Percentiles rank a stretch among this genome's conserved stretches.
These are phyloP conservation scores for Perithous albicinctus DNA, from an alignment of 2,888 invertebrate genomes.

Conservation along the genomic window DNA sequence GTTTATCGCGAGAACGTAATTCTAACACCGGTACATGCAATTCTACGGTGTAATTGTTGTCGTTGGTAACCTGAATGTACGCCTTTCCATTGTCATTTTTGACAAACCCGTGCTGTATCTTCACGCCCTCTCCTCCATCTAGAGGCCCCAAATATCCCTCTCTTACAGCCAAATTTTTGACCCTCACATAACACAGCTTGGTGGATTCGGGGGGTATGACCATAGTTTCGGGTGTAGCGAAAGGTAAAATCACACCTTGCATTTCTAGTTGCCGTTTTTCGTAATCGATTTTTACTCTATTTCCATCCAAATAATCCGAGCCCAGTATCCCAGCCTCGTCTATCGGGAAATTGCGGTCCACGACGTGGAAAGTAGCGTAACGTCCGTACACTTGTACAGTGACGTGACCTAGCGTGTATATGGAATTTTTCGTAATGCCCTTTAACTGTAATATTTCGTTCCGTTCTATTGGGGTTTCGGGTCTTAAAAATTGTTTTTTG, in stretches of 20 bases:
- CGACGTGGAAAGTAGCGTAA: not conserved
- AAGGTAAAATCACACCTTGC: not conserved
- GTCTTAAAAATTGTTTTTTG: not conserved
- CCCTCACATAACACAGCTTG: too few species aligned
- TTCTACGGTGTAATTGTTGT: too few species aligned
- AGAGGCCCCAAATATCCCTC: too few species aligned
- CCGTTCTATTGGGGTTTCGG: not conserved
- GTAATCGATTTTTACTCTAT: not conserved
- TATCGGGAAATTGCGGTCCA: not conserved
- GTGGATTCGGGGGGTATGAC: too few species aligned
- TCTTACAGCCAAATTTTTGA: too few species aligned
- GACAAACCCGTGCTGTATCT: too few species aligned
- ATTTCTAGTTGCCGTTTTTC: not conserved
- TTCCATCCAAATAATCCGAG: not conserved
- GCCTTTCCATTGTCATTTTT: too few species aligned
- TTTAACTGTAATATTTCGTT: not conserved
- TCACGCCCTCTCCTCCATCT: too few species aligned
- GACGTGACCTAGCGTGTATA: not conserved
- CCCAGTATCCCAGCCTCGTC: not conserved
- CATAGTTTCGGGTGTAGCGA: not conserved
- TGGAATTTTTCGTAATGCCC: too few species aligned
- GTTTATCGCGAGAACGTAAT: too few species aligned
- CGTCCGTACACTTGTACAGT: not conserved
- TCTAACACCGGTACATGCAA: too few species aligned
- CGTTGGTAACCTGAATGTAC: too few species aligned